These are phyloP conservation scores for Drosophila serrata DNA, from an alignment of 1,140 invertebrate genomes.

Conservation along the genomic window DNA sequence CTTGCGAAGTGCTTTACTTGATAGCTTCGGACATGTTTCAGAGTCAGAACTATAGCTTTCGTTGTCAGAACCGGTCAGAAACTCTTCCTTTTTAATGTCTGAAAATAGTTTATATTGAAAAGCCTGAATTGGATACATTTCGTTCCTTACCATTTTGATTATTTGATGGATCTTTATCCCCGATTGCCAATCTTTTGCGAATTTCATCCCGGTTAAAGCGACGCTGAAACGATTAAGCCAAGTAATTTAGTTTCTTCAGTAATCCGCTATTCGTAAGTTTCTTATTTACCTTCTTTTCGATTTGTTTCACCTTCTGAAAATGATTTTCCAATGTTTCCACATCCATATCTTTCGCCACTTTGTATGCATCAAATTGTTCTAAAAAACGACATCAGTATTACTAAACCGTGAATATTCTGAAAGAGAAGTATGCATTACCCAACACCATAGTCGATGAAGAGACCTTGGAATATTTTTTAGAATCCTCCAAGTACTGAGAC, in stretches of 20 bases:
- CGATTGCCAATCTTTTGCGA: constrained; percentile 36
- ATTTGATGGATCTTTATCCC: constrained; percentile 19
- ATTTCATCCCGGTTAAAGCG: constrained; percentile 42
- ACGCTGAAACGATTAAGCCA: constrained; percentile 3
- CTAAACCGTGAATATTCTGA: neutral
- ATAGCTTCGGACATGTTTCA: constrained; percentile 86
- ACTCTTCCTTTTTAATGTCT: constrained; percentile 97
- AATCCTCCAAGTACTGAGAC: constrained; percentile 39
- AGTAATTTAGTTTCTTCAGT: neutral
- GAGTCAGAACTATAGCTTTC: constrained; percentile 91
- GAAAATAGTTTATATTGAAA: constrained; percentile 83
- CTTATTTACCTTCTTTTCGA: constrained; percentile 28
- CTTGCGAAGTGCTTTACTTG: constrained; percentile 40
- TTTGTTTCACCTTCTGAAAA: constrained; percentile 38
- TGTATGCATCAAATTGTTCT: constrained; percentile 49
- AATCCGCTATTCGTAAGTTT: neutral
- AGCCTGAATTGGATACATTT: too few relatives aligned
- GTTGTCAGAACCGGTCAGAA: constrained; percentile 90
- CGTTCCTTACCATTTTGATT: constrained; percentile 12
- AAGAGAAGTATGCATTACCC: constrained; percentile 8
- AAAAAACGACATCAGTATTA: neutral
- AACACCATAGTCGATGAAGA: constrained; percentile 22
- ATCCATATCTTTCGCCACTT: constrained; percentile 40
- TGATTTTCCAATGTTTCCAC: constrained; percentile 41
- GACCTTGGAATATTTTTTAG: constrained; percentile 21